Evolutionary conservation across 1,140 invertebrate species (phyloP), one percentile per base, ranked within the genome.

Genomic region (Eurosta solidaginis): DNA sequence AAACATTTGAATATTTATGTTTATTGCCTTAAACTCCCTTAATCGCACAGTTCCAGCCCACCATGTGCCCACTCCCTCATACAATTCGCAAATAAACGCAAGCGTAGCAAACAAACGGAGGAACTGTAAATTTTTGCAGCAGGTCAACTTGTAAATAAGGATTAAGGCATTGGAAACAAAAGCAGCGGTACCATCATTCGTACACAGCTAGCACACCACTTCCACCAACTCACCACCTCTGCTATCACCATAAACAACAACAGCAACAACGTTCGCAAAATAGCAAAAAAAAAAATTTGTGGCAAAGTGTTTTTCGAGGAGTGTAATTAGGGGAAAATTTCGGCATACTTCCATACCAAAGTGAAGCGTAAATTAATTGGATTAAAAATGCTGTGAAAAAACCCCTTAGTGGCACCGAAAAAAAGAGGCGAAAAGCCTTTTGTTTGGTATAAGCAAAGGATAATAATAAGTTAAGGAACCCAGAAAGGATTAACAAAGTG

Each of bases 331-430:
- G 40, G 59, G 40, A 68, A 40, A 68, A 68, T n/a, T 40, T 68
- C 59, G 40, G 36, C 59, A 20, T 33, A 22, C 22, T 42, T 68
- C 59, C 59, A 68, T 33, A 68, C 59, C 59, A 68, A 68, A 68
- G 59, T 68, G 59, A 68, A 68, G 59, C 59, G 59, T 68, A 68
- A 68, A 36, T 68, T 68, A 68, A 68, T 68, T 68, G 59, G 59
- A 68, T 68, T 68, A 36, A 68, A 59, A 54, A 22, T 12, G 22
- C 52, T 7, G 25, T 17, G 27, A 68, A 40, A 59, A 29, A n/a
- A n/a, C n/a, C n/a, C 54, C 29, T 14, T 12, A 20, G 22, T 17
- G 45, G 45, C 45, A n/a, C n/a, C n/a, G n/a, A n/a, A n/a, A n/a
- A n/a, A n/a, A n/a, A n/a, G n/a, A n/a, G n/a, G n/a, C n/a, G n/a